Evolutionary conservation across 37 sponge, comb jelly and placozoan species (phyloP).

Genomic region (Halichondria panicea): DNA sequence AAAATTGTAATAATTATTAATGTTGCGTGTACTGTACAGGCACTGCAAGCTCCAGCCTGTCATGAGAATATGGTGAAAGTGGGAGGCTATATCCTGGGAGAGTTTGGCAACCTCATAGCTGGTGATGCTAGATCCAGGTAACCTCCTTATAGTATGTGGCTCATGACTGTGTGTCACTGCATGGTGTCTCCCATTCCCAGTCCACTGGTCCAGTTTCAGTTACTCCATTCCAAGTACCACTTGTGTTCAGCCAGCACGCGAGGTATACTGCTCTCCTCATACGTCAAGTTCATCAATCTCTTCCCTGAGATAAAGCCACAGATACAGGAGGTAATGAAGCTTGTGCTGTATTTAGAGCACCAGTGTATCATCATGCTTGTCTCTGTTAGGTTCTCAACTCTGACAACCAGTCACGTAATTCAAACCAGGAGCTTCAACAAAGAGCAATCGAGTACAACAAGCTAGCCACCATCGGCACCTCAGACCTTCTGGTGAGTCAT

Average conservation of each 20-base stretch:
- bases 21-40: constrained; percentile 34
- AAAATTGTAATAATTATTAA: background rate
- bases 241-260: constrained; percentile 78
- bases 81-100: constrained; percentile 94
- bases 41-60: constrained; percentile 97
- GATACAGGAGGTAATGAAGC: constrained; percentile 62
- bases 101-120: constrained; percentile 96
- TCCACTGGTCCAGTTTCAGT: constrained; percentile 85
- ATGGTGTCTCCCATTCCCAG: constrained; percentile 17
- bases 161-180: background rate
- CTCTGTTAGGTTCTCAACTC: constrained; percentile 49
- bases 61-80: constrained; percentile 99
- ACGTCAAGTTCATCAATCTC: constrained; percentile 95
- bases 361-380: too few species aligned
- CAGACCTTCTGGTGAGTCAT: constrained; percentile 77
- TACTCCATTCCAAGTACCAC: constrained; percentile 91
- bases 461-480: constrained; percentile 66
- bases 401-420: constrained; percentile 76
- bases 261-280: constrained; percentile 87
- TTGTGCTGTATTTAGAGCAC: too few species aligned
- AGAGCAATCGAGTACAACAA: constrained; percentile 88
- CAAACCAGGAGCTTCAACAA: constrained; percentile 90
- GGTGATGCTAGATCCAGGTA: constrained; percentile 90
- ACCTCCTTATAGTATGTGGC: background rate
- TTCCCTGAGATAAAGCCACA: constrained; percentile 91